Base-by-base conservation (phyloP, 2,888 invertebrate genomes). In the Caenorhabditis virilis region DNA sequence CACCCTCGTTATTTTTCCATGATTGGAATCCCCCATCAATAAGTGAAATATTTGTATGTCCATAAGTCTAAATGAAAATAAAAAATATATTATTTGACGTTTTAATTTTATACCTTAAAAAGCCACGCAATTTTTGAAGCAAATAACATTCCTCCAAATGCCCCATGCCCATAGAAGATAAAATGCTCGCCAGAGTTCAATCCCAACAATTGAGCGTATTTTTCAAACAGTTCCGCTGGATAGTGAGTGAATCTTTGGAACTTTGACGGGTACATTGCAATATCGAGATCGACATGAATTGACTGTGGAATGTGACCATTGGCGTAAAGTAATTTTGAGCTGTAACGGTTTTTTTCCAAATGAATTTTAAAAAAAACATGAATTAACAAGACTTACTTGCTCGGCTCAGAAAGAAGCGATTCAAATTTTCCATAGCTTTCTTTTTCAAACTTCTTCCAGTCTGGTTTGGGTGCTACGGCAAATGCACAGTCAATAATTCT, bases 61-160 rank as follows among this genome's bases (percentile, higher is more conserved):
- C 79, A 47, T 79, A 79, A 15, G 68, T 61, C 70, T n/a, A n/a
- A n/a, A n/a, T n/a, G n/a, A n/a, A n/a, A n/a, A n/a, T n/a, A n/a
- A n/a, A n/a, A n/a, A n/a, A n/a, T n/a, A n/a, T n/a, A n/a, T n/a
- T n/a, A n/a, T n/a, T n/a, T n/a, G n/a, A n/a, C n/a, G n/a, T n/a
- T n/a, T n/a, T n/a, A n/a, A n/a, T n/a, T n/a, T n/a, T n/a, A n/a
- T n/a, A n/a, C n/a, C n/a, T 77, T 77, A 66, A 79, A 77, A 22
- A 79, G 59, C 79, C 77, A 78, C 3, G 72, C 78, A 16, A 65
- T 55, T 51, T 69, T 69, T 15, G 77, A 64, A 22, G 78, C 59
- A 43, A 76, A 79, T 27, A 79, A 46, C 78, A 79, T 79, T 64
- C 79, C 79, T 18, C 73, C 73, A 11, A 76, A 62, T 15, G 77